Evolutionary conservation across 2,888 invertebrate species (phyloP).

Genomic region (Melanchra persicariae): DNA sequence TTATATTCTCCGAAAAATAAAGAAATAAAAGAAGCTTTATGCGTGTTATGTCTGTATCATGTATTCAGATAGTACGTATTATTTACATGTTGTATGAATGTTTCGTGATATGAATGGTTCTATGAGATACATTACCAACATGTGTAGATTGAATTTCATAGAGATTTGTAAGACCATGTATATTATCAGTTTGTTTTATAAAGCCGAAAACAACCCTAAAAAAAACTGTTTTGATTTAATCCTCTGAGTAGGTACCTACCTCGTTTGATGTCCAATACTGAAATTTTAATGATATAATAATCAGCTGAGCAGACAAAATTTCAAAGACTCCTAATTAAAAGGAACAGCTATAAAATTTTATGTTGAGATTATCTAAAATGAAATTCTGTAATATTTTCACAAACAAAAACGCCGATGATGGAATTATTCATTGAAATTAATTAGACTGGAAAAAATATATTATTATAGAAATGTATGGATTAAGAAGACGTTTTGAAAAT

Average conservation of each 20-base stretch:
- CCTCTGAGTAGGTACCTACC: not conserved
- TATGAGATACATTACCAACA: not conserved
- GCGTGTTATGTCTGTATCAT: not conserved
- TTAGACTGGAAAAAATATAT: not conserved
- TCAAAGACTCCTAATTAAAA: slow-evolving; percentile 33
- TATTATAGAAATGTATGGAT: too few relatives aligned
- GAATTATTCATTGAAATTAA: not conserved
- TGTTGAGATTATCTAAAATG: not conserved
- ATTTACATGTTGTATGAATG: not conserved
- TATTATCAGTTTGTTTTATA: slow-evolving; percentile 3
- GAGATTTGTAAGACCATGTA: not conserved
- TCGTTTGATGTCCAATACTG: slow-evolving; percentile 13
- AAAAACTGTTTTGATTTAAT: not conserved
- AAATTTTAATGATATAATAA: not conserved
- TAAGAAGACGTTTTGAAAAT: not conserved
- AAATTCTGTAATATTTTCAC: slow-evolving; percentile 11
- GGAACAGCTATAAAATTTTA: not conserved
- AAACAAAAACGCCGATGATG: not conserved
- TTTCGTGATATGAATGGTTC: not conserved
- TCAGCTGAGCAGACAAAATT: not conserved
- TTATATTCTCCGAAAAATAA: slow-evolving; percentile 16
- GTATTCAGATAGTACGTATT: not conserved
- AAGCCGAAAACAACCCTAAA: not conserved
- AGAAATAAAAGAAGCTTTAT: not conserved
- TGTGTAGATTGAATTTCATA: not conserved